Evolutionary conservation across 2,888 invertebrate genomes (phyloP).

Genomic region (Euplexia lucipara): DNA sequence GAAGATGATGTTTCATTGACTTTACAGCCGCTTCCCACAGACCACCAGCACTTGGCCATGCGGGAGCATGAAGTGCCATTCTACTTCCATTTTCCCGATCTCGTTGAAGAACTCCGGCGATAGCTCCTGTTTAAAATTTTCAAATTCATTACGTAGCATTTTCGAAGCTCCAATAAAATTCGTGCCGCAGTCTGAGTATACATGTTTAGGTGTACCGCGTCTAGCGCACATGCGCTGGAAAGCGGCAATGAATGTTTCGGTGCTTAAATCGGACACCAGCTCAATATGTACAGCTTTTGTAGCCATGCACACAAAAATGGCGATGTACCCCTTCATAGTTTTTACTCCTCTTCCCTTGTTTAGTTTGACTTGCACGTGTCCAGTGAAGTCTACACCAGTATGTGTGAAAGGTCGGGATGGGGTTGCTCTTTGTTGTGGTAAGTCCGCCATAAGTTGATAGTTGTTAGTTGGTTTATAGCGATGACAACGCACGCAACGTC

Average conservation of each 20-base stretch:
- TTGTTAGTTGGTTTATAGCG: neutral
- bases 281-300: slow-evolving; percentile 9
- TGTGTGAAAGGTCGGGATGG: neutral
- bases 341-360: too few relatives aligned
- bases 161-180: slow-evolving; percentile 1
- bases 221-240: neutral
- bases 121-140: neutral
- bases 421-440: neutral
- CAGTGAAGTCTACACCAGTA: neutral
- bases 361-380: too few relatives aligned
- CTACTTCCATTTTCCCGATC: too few relatives aligned
- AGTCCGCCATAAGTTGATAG: slow-evolving; percentile 1
- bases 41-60: too few relatives aligned
- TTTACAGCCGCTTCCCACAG: too few relatives aligned
- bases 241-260: neutral
- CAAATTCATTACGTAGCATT: neutral
- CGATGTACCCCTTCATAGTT: too few relatives aligned
- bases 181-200: slow-evolving; percentile 2
- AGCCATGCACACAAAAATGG: neutral
- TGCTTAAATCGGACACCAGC: neutral
- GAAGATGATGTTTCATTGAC: too few relatives aligned
- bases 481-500: neutral
- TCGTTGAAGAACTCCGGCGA: neutral
- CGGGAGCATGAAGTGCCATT: too few relatives aligned
- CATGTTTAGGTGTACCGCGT: neutral